These are phyloP conservation scores for Euspilapteryx auroguttella DNA, from an alignment of 2,888 invertebrate genomes.

Conservation along the genomic window DNA sequence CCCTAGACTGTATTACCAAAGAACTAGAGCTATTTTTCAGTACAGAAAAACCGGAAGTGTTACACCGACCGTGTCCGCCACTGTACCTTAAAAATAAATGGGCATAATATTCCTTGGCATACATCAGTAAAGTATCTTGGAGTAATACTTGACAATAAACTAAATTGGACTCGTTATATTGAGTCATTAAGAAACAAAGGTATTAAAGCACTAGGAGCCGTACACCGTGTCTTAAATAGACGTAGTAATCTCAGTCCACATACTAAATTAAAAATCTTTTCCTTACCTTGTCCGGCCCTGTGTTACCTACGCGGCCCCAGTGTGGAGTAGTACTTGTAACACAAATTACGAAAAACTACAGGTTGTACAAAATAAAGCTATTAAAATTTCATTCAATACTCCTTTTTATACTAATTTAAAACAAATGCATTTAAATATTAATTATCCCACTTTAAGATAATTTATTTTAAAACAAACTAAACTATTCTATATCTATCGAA, in stretches of 20 bases:
- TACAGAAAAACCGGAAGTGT: too few relatives aligned
- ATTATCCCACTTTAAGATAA: too few relatives aligned
- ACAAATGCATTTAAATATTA: too few relatives aligned
- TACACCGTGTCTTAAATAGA: neutral
- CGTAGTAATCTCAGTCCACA: neutral
- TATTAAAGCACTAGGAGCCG: neutral
- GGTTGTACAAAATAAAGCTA: slow-evolving; percentile 1
- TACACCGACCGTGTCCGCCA: too few relatives aligned
- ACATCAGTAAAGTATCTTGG: neutral
- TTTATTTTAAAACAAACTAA: too few relatives aligned
- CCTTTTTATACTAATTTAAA: too few relatives aligned
- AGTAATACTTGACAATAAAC: too few relatives aligned
- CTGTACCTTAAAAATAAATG: neutral
- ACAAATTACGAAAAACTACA: neutral
- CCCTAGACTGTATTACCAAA: too few relatives aligned
- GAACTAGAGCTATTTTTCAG: too few relatives aligned
- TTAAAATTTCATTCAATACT: too few relatives aligned
- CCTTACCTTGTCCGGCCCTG: neutral
- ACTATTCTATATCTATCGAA: too few relatives aligned
- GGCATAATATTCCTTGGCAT: neutral
- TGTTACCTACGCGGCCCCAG: too few relatives aligned
- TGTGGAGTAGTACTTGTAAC: neutral
- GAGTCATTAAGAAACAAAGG: neutral
- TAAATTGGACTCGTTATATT: neutral
- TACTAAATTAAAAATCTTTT: neutral